Evolutionary conservation across 2,888 invertebrate species (phyloP), one percentile per base, ranked within the genome.

Genomic region (Deilephila porcellus): DNA sequence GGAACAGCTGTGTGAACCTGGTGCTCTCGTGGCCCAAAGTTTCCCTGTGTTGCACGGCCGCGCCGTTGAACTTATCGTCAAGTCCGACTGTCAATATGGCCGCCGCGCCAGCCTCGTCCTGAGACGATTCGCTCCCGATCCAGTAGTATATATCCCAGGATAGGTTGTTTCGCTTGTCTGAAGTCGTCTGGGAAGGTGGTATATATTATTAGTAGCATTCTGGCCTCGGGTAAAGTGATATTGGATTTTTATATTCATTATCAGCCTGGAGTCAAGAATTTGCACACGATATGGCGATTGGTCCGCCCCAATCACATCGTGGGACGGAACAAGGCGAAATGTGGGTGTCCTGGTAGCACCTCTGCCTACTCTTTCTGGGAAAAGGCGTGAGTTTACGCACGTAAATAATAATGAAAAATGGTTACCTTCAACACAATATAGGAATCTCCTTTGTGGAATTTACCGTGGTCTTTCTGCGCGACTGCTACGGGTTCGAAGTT

Each of bases 111-210:
- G 96, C 95, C 92, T 97, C 97, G 89, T 97, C 97, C 87, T 97
- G 97, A 0, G 97, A 96, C 0, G 97, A 97, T 81, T 97, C 96
- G 70, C 95, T 95, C 34, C 98, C 98, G 62, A 98, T 95, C 98
- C 98, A 98, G 91, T 97, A 98, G 90, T 98, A 97, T 71, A 98
- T 96, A 86, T 98, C 97, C 97, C 98, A 98, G 34, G 95, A 93
- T 17, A 97, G 90, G n/a, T 95, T 93, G 81, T 96, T 96, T 74
- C 95, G 95, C 82, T 96, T 96, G 73, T 94, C 93, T 72, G 96
- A 92, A 85, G 96, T 96, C 1, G 97, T 97, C 97, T 98, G 88
- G 20, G 45, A 11, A 67, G 11, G 4, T 20, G 32, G 53, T 25
- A 32, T 52, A 45, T 14, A 14, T 45, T 45, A 45, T 14, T 14